A percentile compares a stretch with the other conserved stretches of the same genome.
phyloP scores from a whole-genome alignment of 2,888 invertebrate species.

The Abrostola tripartita region DNA sequence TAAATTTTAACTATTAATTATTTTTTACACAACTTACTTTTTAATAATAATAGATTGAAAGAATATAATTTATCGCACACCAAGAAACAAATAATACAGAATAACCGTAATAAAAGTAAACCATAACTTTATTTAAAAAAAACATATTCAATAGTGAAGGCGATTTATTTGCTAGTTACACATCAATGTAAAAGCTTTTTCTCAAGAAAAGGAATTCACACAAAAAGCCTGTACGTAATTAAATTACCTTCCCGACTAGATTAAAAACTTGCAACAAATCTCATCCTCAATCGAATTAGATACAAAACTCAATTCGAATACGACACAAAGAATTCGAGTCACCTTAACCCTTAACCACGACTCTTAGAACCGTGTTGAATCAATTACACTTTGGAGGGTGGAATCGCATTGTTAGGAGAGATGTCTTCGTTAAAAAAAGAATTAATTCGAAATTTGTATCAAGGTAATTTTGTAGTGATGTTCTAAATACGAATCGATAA shows the following conservation, averaged over 20 bases:
- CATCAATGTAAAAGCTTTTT: not conserved
- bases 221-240: constrained; percentile 19
- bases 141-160: not conserved
- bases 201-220: constrained; percentile 1
- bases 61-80: no score
- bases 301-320: constrained; percentile 67
- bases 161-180: not conserved
- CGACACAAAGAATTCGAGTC: constrained; percentile 64
- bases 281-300: constrained; percentile 62
- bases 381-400: constrained; percentile 66
- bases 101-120: no score
- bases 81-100: no score
- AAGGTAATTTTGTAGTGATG: constrained; percentile 25
- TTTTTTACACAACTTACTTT: no score
- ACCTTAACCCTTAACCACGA: constrained; percentile 68
- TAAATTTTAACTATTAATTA: no score
- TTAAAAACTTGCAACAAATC: constrained; percentile 35
- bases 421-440: constrained; percentile 63
- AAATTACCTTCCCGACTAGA: constrained; percentile 28
- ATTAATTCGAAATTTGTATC: constrained; percentile 28
- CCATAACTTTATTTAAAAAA: no score
- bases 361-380: constrained; percentile 75
- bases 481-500: constrained; percentile 1
- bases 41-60: no score
- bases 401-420: constrained; percentile 62